phyloP scores from a whole-genome alignment of 2,113 vertebrate genomes.

The Pelodiscus sinensis region DNA sequence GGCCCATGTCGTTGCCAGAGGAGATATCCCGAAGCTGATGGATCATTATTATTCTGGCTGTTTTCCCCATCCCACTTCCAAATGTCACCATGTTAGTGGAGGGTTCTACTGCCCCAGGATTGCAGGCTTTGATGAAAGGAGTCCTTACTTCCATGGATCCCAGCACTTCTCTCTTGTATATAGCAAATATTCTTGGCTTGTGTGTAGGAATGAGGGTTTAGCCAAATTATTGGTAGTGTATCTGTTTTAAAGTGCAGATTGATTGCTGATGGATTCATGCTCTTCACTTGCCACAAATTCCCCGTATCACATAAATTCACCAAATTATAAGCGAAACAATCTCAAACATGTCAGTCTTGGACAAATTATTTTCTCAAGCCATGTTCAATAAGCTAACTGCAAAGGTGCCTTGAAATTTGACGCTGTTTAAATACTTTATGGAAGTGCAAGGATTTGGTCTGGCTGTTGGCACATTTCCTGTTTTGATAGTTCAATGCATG shows the following conservation, averaged over 20 bases:
- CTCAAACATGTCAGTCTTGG: background rate
- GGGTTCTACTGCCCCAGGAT: background rate
- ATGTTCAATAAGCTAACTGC: background rate
- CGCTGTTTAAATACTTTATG: background rate
- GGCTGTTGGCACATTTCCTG: fast-evolving
- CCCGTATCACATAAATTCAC: background rate
- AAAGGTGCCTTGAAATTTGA: background rate
- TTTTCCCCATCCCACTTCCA: background rate
- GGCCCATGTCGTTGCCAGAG: background rate
- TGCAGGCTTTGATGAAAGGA: background rate
- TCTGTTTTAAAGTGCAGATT: background rate
- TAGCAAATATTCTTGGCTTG: background rate
- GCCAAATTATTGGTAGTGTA: background rate
- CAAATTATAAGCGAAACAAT: background rate
- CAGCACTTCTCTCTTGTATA: background rate
- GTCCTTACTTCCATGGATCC: background rate
- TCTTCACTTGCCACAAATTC: background rate
- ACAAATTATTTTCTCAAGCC: background rate
- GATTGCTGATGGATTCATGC: background rate
- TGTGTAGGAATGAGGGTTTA: background rate
- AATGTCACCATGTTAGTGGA: background rate
- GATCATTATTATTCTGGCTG: background rate
- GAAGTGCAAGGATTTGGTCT: conserved; percentile 19
- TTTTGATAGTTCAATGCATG: background rate
- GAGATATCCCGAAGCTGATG: background rate